Percentiles rank a stretch among this genome's conserved stretches.
phyloP scores from a whole-genome alignment of 1,140 invertebrate genomes.

The Vanessa atalanta region DNA sequence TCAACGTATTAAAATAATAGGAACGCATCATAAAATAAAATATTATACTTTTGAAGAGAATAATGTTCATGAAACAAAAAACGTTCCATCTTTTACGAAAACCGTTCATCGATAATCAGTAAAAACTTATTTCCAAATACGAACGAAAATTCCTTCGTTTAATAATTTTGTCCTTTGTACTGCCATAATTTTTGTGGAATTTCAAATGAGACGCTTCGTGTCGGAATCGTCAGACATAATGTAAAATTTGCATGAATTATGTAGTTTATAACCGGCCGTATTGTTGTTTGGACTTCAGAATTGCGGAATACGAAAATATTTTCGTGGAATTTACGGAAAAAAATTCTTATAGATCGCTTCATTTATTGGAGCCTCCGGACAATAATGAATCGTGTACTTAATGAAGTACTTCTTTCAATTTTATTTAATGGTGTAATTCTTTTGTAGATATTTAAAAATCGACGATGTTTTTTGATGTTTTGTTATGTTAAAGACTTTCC shows the following conservation, averaged over 20 bases:
- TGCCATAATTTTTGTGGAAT: slow-evolving; percentile 5
- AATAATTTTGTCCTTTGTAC: slow-evolving; percentile 7
- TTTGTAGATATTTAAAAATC: slow-evolving; percentile 1
- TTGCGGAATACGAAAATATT: neutral
- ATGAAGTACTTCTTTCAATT: neutral
- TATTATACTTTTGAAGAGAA: no score
- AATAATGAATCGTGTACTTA: neutral
- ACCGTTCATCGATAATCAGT: neutral
- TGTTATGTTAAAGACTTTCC: neutral
- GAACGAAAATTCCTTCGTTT: neutral
- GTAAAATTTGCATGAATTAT: slow-evolving; percentile 16
- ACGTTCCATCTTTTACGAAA: neutral
- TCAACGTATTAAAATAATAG: no score
- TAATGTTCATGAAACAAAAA: no score
- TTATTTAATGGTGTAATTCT: slow-evolving; percentile 1
- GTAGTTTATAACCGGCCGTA: slow-evolving; percentile 6
- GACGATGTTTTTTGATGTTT: neutral
- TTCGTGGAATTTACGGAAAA: slow-evolving; percentile 1
- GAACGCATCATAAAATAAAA: no score
- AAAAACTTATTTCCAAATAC: neutral
- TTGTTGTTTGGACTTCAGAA: neutral
- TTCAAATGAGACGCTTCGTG: slow-evolving; percentile 9
- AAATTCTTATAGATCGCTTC: neutral
- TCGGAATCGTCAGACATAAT: slow-evolving; percentile 7
- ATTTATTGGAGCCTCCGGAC: slow-evolving; percentile 8